phyloP scores from a whole-genome alignment of 1,140 invertebrate species.

The Callitettix versicolor region DNA sequence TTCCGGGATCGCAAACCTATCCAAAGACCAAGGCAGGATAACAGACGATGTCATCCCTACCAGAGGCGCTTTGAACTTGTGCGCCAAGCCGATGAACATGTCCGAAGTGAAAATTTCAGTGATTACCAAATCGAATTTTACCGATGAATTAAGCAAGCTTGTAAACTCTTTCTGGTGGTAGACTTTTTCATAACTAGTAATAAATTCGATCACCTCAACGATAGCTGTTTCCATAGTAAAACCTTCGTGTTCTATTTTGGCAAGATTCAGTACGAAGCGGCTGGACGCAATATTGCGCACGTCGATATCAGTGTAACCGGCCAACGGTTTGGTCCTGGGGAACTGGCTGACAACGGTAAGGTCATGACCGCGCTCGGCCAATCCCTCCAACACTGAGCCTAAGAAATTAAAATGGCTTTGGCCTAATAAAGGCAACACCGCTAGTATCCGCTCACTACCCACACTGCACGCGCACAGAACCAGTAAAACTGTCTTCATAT shows the following conservation, averaged over 20 bases:
- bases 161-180: background rate
- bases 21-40: conserved; percentile 46
- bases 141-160: conserved; percentile 8
- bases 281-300: conserved; percentile 23
- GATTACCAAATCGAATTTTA: conserved; percentile 22
- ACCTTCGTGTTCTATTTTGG: background rate
- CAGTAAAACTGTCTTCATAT: too few relatives aligned
- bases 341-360: conserved; percentile 27
- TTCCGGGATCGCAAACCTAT: conserved; percentile 27
- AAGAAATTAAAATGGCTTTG: conserved; percentile 32
- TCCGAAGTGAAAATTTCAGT: conserved; percentile 23
- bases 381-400: conserved; percentile 26
- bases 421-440: conserved; percentile 24
- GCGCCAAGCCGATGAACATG: conserved; percentile 25
- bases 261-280: conserved; percentile 4
- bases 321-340: conserved; percentile 25
- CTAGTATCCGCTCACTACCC: conserved; percentile 24
- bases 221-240: background rate
- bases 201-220: background rate
- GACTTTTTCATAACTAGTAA: background rate
- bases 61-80: conserved; percentile 36
- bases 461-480: too few relatives aligned
- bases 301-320: conserved; percentile 21
- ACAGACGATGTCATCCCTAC: conserved; percentile 43
- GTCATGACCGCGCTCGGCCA: conserved; percentile 30